These are phyloP conservation scores for Manis crassicaudata DNA, from an alignment of 2,797 vertebrate species.

Conservation along the genomic window DNA sequence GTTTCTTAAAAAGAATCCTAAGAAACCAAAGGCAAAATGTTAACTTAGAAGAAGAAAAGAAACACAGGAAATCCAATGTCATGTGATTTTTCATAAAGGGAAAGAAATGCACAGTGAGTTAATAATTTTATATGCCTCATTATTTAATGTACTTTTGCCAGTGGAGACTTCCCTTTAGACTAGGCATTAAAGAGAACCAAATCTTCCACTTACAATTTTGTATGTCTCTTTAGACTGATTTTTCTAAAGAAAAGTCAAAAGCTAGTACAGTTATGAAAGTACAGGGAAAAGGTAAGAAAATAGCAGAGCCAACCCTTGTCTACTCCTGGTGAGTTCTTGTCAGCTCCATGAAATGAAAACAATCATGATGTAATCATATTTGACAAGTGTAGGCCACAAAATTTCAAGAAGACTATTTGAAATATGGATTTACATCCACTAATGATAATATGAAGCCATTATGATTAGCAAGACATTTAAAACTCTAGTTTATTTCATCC, in stretches of 20 bases:
- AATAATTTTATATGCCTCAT: neutral
- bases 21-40: constrained; percentile 12
- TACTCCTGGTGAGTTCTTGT: neutral
- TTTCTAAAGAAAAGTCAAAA: neutral
- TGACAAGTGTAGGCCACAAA: neutral
- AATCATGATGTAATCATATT: neutral
- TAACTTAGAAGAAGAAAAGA: constrained; percentile 33
- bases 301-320: neutral
- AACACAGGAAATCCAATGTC: neutral
- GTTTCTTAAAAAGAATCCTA: neutral
- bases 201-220: constrained; percentile 13
- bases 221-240: neutral
- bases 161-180: neutral
- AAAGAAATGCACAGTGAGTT: neutral
- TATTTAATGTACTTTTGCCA: constrained; percentile 16
- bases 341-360: neutral
- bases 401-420: neutral
- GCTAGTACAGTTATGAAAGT: neutral
- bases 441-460: neutral
- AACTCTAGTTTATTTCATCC: neutral
- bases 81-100: constrained; percentile 24
- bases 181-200: neutral
- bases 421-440: neutral
- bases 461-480: neutral
- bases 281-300: neutral